Percentiles rank a stretch among this genome's conserved stretches.
phyloP scores from a whole-genome alignment of 2,113 vertebrate genomes.

The Lagopus leucura region DNA sequence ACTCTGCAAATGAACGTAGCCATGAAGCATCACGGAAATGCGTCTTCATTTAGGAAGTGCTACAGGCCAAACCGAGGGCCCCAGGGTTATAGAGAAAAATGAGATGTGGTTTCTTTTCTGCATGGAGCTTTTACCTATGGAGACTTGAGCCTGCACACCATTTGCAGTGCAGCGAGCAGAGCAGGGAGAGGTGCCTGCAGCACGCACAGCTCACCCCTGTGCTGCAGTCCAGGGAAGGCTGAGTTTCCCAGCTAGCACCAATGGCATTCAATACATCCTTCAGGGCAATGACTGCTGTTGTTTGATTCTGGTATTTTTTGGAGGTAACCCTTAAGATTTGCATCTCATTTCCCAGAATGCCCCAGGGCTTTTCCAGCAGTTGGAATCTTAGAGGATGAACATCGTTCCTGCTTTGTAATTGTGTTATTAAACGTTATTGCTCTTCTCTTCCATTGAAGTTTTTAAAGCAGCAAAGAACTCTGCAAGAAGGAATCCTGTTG shows the following conservation, averaged over 20 bases:
- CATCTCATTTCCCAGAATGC: conserved; percentile 68
- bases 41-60: background rate
- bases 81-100: background rate
- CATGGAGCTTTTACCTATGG: background rate
- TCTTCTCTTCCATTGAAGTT: conserved; percentile 33
- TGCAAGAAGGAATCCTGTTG: background rate
- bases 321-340: conserved; percentile 66
- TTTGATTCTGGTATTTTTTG: conserved; percentile 51
- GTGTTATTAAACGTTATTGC: conserved; percentile 71
- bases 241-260: background rate
- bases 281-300: background rate
- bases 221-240: rapidly evolving
- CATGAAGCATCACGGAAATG: background rate
- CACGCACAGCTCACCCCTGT: rapidly evolving
- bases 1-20: background rate
- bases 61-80: background rate
- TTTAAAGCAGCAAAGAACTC: conserved; percentile 54
- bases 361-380: conserved; percentile 60
- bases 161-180: background rate
- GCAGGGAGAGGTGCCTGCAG: background rate
- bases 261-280: background rate
- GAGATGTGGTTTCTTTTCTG: background rate
- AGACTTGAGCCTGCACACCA: background rate
- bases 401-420: conserved; percentile 69
- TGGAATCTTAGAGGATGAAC: conserved; percentile 62